Evolutionary conservation across 2,888 invertebrate species (phyloP).

Genomic region (Xestoiulus laeticollis): DNA sequence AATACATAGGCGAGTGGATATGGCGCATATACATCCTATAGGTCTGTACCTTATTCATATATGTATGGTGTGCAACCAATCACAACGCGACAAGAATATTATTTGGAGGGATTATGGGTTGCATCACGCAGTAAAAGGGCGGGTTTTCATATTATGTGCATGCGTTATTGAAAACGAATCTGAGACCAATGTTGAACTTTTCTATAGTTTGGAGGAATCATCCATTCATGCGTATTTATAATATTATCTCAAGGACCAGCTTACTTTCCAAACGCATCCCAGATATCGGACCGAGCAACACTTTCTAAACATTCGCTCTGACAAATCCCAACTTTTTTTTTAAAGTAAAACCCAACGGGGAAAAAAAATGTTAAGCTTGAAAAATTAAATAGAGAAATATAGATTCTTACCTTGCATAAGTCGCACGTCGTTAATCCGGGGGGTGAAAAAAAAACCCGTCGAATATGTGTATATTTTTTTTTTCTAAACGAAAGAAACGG

Average conservation of each 20-base stretch:
- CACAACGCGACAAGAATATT: slow-evolving; percentile 51
- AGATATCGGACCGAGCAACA: not conserved
- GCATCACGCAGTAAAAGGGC: slow-evolving; percentile 42
- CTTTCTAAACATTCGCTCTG: not conserved
- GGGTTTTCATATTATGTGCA: slow-evolving; percentile 47
- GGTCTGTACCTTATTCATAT: slow-evolving; percentile 45
- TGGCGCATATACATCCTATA: slow-evolving; percentile 46
- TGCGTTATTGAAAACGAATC: slow-evolving; percentile 47
- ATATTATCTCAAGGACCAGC: slow-evolving; percentile 8
- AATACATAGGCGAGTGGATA: slow-evolving; percentile 41
- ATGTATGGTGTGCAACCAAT: slow-evolving; percentile 51
- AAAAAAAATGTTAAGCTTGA: not conserved
- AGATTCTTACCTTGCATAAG: not conserved
- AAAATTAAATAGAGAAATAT: not conserved
- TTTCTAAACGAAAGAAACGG: slow-evolving; percentile 15
- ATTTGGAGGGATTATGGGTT: slow-evolving; percentile 51
- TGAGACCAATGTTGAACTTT: slow-evolving; percentile 30
- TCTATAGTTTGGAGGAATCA: slow-evolving; percentile 1
- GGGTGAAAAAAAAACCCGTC: too few relatives aligned
- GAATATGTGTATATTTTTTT: not conserved
- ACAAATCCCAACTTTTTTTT: not conserved
- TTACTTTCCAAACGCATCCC: not conserved
- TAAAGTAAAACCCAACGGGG: not conserved
- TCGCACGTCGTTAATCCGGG: not conserved
- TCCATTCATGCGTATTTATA: slow-evolving; percentile 43